These are phyloP conservation scores for Seira musarum DNA, from an alignment of 2,888 invertebrate species.

Conservation along the genomic window DNA sequence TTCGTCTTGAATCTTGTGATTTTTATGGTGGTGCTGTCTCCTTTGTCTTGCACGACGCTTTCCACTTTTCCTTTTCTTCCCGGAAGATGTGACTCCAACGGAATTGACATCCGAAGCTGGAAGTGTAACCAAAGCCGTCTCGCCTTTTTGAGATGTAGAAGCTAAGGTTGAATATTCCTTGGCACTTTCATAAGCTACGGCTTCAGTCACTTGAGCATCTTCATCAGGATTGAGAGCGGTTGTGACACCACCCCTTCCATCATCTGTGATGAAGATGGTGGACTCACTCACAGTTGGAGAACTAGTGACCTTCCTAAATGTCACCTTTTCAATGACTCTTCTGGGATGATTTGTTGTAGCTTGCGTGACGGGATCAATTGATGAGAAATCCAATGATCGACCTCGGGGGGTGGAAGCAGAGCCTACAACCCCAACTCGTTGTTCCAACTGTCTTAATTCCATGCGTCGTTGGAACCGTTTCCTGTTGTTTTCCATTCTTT, in stretches of 20 bases:
- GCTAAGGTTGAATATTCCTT: constrained; percentile 1
- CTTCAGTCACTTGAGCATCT: constrained; percentile 27
- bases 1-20: too few relatives aligned
- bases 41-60: constrained; percentile 40
- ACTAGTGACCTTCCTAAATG: constrained; percentile 26
- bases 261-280: background rate
- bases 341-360: constrained; percentile 23
- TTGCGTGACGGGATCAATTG: background rate
- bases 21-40: constrained; percentile 29
- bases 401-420: background rate
- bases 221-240: constrained; percentile 12
- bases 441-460: constrained; percentile 27
- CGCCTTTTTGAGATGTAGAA: constrained; percentile 9
- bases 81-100: too few relatives aligned
- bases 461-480: constrained; percentile 27
- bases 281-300: constrained; percentile 10
- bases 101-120: background rate
- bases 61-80: constrained; percentile 34
- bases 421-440: constrained; percentile 28
- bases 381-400: background rate
- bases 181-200: constrained; percentile 39
- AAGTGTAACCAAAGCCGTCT: constrained; percentile 4
- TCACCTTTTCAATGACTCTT: constrained; percentile 34
- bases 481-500: constrained; percentile 40
- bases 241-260: constrained; percentile 3